Conservation (phyloP, 1,140 invertebrate species). For the Coptotermes formosanus region DNA sequence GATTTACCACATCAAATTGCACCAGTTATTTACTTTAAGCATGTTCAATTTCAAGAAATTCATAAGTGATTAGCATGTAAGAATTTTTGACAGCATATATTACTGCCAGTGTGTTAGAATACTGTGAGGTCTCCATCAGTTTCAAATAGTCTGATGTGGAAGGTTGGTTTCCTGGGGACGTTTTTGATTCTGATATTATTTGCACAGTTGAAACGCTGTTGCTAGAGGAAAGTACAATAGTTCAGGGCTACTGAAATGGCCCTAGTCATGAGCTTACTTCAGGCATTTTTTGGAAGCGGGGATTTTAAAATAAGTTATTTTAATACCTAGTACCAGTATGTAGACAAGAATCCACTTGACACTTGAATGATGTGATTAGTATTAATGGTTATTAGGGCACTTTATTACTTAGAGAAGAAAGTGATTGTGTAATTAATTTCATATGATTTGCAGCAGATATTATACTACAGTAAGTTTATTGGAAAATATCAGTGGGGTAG, state of each 20-base stretch:
- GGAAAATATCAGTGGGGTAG: background rate
- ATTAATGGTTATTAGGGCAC: background rate
- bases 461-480: background rate
- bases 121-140: background rate
- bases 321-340: background rate
- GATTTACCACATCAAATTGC: background rate
- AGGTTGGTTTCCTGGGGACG: background rate
- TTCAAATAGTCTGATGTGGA: background rate
- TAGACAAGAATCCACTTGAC: background rate
- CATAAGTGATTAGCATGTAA: background rate
- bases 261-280: constrained; percentile 8
- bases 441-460: constrained; percentile 1
- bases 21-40: background rate
- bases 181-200: background rate
- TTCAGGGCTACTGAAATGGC: background rate
- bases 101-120: background rate
- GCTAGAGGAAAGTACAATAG: constrained; percentile 1
- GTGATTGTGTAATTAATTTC: background rate
- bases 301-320: constrained; percentile 7
- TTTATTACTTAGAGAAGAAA: background rate
- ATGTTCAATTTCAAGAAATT: background rate
- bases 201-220: background rate
- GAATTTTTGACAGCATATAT: background rate
- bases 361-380: constrained; percentile 3
- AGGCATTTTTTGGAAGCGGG: background rate